Base-by-base conservation (phyloP, 2,888 invertebrate genomes). In the Marronus borbonicus region DNA sequence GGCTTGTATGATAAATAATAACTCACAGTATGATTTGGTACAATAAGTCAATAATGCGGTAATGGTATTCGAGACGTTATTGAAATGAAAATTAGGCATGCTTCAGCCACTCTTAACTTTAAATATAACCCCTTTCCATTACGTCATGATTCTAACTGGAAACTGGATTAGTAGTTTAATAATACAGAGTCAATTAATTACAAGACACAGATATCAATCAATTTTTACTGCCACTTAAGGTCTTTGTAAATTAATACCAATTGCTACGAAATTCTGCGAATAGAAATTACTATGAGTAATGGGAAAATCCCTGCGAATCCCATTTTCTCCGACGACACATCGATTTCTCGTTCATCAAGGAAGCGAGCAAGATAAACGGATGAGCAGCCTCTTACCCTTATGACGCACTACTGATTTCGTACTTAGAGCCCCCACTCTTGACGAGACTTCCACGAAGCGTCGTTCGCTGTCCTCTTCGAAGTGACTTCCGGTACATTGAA, bases 401-500 rank as follows among this genome's bases (percentile, higher is more conserved):
- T 44, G 66, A 66, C 66, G 39, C 66, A 66, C 66, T 44, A 39
- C 44, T 44, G 66, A 66, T 66, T 66, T 24, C 66, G 66, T 24
- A 66, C 44, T 66, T 44, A 66, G 17, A 39, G 8, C 14, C 24
- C 66, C 44, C 36, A 5, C n/a, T 44, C 24, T 44, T 20, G 44
- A 20, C 55, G 44, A 44, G 44, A 44, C 28, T 55, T 36, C 55
- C 58, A 55, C 36, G 17, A n/a, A 70, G 20, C 58, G 39, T 58
- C 36, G 58, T 58, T 12, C 44, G 8, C 70, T 70, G 55, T 58
- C 58, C 70, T 70, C 70, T 39, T 36, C 20, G 70, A 39, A n/a
- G 8, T 50, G 70, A 58, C 70, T 70, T 70, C 70, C 58, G 70
- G 58, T 17, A 70, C 70, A 58, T 70, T 70, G 70, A 70, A 70